Evolutionary conservation across 2,888 invertebrate species (phyloP).

Genomic region (Actias luna): DNA sequence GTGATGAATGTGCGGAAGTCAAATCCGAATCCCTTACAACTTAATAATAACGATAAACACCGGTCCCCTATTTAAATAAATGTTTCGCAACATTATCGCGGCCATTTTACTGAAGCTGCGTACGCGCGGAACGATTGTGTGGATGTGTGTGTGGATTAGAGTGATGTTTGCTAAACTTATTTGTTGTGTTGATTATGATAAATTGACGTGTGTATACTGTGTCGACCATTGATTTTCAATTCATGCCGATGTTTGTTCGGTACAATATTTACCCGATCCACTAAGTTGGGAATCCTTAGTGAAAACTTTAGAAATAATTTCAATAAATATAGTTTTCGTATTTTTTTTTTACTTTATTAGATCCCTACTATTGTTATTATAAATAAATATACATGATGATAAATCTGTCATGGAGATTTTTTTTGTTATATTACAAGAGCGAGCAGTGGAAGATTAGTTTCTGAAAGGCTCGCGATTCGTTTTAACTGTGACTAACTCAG

Average conservation of each 20-base stretch:
- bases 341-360: neutral
- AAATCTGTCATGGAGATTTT: neutral
- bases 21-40: constrained; percentile 68
- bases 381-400: too few relatives aligned
- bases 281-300: constrained; percentile 12
- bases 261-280: constrained; percentile 10
- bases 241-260: constrained; percentile 10
- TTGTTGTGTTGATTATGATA: constrained; percentile 63
- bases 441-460: too few relatives aligned
- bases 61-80: constrained; percentile 69
- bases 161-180: constrained; percentile 65
- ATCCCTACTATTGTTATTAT: too few relatives aligned
- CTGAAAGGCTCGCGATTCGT: too few relatives aligned
- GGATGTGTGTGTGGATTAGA: constrained; percentile 55
- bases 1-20: constrained; percentile 75
- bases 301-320: neutral
- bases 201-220: constrained; percentile 42
- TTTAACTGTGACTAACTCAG: too few relatives aligned
- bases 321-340: neutral
- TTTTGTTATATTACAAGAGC: too few relatives aligned
- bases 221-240: constrained; percentile 36
- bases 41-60: constrained; percentile 76
- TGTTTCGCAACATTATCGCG: constrained; percentile 73
- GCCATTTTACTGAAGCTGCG: constrained; percentile 69
- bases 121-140: constrained; percentile 52